Percentiles rank a stretch among this genome's conserved stretches.
phyloP scores from a whole-genome alignment of 2,113 vertebrate species.

The Bubalus kerabau region DNA sequence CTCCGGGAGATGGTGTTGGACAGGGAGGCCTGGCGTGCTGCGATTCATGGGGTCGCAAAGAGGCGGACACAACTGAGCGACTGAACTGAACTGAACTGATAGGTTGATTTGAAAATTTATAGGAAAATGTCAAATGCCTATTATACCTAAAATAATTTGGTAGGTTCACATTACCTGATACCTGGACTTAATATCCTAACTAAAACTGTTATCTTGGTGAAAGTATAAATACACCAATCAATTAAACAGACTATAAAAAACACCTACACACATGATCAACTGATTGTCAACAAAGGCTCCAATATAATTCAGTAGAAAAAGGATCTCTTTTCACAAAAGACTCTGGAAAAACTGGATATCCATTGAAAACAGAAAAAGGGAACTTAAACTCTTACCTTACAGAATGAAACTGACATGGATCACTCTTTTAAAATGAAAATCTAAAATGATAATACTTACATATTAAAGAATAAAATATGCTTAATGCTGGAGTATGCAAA shows the following conservation, averaged over 20 bases:
- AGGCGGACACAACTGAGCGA: no score
- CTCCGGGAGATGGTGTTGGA: no score
- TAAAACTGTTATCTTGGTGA: neutral
- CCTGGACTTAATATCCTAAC: neutral
- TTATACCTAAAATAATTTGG: neutral
- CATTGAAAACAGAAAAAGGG: neutral
- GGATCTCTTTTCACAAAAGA: neutral
- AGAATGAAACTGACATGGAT: neutral
- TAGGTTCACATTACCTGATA: neutral
- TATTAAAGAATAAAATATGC: neutral
- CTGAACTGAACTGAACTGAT: neutral
- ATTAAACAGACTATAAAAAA: neutral
- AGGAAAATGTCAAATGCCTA: neutral
- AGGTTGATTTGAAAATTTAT: neutral
- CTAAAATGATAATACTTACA: neutral
- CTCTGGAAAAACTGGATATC: neutral
- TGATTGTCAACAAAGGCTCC: neutral
- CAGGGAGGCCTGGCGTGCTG: no score
- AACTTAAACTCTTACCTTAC: neutral
- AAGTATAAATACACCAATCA: neutral
- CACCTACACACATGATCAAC: neutral
- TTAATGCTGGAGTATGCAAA: neutral
- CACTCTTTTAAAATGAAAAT: neutral
- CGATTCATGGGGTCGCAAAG: no score
- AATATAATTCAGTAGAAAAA: neutral